phyloP scores from a whole-genome alignment of 2,888 invertebrate genomes.

The Apotomis capreana region DNA sequence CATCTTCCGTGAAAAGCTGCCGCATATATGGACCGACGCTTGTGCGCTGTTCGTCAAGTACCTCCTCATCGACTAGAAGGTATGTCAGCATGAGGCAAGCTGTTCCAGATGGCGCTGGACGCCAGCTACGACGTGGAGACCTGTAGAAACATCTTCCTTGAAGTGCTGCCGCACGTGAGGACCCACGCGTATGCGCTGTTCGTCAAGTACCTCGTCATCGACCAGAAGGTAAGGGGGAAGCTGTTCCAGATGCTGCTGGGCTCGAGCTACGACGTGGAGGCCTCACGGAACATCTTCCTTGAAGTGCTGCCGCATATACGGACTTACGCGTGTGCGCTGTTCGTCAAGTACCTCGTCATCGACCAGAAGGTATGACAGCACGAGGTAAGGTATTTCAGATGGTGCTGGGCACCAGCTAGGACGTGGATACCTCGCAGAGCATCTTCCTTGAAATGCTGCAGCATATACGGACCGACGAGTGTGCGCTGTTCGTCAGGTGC shows the following conservation, averaged over 20 bases:
- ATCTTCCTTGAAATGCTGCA: slow-evolving; percentile 89
- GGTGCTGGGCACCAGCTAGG: slow-evolving; percentile 88
- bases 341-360: slow-evolving; percentile 86
- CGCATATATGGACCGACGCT: too few relatives aligned
- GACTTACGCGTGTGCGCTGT: slow-evolving; percentile 85
- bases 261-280: slow-evolving; percentile 89
- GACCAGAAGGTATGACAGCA: slow-evolving; percentile 68
- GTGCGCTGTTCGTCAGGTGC: slow-evolving; percentile 86
- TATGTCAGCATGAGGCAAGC: too few relatives aligned
- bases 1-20: too few relatives aligned
- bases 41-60: too few relatives aligned
- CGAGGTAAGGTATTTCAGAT: slow-evolving; percentile 76
- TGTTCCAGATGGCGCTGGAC: too few relatives aligned
- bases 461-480: slow-evolving; percentile 86
- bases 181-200: too few relatives aligned
- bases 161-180: too few relatives aligned
- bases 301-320: slow-evolving; percentile 88
- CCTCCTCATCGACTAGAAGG: too few relatives aligned
- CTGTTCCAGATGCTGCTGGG: slow-evolving; percentile 84
- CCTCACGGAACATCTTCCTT: slow-evolving; percentile 88
- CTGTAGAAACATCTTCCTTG: too few relatives aligned
- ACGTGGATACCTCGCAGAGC: slow-evolving; percentile 88
- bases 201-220: too few relatives aligned
- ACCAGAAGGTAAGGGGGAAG: slow-evolving; percentile 45
- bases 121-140: too few relatives aligned